Conservation (phyloP, 2,888 invertebrate species). For the Dasysyrphus albostriatus region DNA sequence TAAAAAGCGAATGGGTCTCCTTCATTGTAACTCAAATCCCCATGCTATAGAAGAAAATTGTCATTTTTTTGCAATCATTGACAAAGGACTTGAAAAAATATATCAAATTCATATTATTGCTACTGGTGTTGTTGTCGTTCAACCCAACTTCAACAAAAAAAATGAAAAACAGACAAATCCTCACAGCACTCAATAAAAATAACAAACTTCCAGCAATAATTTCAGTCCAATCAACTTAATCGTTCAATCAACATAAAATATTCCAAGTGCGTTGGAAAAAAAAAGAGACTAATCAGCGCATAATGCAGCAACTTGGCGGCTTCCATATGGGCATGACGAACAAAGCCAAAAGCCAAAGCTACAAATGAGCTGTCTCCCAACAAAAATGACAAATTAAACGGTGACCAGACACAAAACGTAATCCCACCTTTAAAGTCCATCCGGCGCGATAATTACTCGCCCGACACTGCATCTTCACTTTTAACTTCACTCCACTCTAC, state of each 20-base stretch:
- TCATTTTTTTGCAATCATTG: not conserved
- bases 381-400: conserved; percentile 68
- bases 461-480: conserved; percentile 17
- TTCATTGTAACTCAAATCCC: not conserved
- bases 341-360: not conserved
- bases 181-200: not conserved
- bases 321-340: not conserved
- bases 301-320: not conserved
- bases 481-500: not conserved
- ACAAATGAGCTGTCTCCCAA: conserved; percentile 26
- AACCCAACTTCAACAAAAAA: not conserved
- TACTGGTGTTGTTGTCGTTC: not conserved
- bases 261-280: conserved; percentile 39
- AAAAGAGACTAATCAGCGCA: conserved; percentile 37
- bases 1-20: too few species aligned
- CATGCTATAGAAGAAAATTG: not conserved
- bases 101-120: not conserved
- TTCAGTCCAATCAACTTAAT: conserved; percentile 54
- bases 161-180: conserved; percentile 1
- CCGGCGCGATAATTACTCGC: conserved; percentile 53
- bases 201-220: conserved; percentile 27
- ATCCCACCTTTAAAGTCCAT: conserved; percentile 33
- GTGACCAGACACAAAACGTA: conserved; percentile 36
- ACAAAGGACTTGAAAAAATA: not conserved
- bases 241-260: conserved; percentile 41